Percentiles rank a stretch among this genome's conserved stretches.
Evolutionary conservation across 2,113 vertebrate species (phyloP).

Genomic region (Dunckerocampus dactyliophorus): DNA sequence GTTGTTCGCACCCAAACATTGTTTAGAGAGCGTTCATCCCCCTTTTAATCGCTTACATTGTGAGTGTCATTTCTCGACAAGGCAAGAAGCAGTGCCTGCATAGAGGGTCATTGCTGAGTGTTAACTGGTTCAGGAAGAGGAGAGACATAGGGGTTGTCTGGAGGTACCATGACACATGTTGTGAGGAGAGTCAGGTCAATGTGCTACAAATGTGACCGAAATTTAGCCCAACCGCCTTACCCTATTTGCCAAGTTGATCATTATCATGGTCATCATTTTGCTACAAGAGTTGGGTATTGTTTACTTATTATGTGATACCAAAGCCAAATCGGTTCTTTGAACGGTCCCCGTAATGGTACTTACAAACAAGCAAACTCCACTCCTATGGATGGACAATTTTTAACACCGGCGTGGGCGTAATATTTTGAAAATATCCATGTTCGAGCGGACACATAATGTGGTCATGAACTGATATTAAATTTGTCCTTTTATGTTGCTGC

Average conservation of each 20-base stretch:
- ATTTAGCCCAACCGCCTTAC: constrained; percentile 24
- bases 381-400: too few species aligned
- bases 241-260: background rate
- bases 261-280: background rate
- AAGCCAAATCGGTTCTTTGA: too few species aligned
- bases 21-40: constrained; percentile 30
- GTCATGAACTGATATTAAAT: too few species aligned
- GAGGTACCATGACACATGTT: constrained; percentile 39
- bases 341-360: too few species aligned
- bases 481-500: too few species aligned
- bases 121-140: constrained; percentile 66
- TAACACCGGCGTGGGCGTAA: too few species aligned
- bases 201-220: constrained; percentile 42
- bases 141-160: constrained; percentile 53
- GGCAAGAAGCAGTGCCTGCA: constrained; percentile 45
- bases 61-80: constrained; percentile 68
- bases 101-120: constrained; percentile 50
- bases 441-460: too few species aligned
- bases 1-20: constrained; percentile 28
- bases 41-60: constrained; percentile 38
- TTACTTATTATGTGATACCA: too few species aligned
- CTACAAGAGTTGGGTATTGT: too few species aligned
- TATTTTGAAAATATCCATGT: too few species aligned
- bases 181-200: constrained; percentile 28
- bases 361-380: too few species aligned